A percentile compares a stretch with the other conserved stretches of the same genome.
Conservation (phyloP, 2,888 invertebrate genomes). For the Meloe dianella region DNA sequence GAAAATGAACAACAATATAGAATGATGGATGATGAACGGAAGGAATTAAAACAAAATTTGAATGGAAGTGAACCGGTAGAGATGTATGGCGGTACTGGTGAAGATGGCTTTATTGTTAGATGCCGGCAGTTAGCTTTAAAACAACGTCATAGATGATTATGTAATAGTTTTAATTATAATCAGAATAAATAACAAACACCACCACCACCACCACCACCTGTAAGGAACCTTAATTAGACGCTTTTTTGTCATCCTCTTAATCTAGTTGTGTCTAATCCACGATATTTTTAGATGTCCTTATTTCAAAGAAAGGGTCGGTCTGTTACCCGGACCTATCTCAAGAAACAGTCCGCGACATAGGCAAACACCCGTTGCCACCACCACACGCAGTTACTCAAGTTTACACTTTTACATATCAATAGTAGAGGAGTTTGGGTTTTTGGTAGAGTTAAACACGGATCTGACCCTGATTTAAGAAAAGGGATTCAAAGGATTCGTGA, state of each 20-base stretch:
- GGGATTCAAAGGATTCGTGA: slow-evolving; percentile 50
- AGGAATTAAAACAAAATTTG: slow-evolving; percentile 32
- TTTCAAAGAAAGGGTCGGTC: neutral
- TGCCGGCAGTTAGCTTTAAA: slow-evolving; percentile 47
- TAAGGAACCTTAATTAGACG: too few species aligned
- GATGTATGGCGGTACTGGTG: slow-evolving; percentile 27
- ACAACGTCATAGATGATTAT: slow-evolving; percentile 38
- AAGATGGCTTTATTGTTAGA: slow-evolving; percentile 45
- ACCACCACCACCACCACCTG: too few species aligned
- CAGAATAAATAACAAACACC: neutral
- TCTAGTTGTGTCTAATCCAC: neutral
- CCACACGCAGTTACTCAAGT: slow-evolving; percentile 45
- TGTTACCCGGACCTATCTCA: slow-evolving; percentile 19
- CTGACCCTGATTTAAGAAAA: slow-evolving; percentile 47
- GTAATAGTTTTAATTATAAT: slow-evolving; percentile 16
- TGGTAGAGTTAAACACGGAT: slow-evolving; percentile 31
- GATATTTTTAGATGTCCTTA: neutral
- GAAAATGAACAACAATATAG: slow-evolving; percentile 20
- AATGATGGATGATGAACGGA: slow-evolving; percentile 30
- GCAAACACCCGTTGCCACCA: slow-evolving; percentile 50
- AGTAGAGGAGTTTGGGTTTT: slow-evolving; percentile 40
- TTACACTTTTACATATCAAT: slow-evolving; percentile 52
- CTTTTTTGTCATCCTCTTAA: too few species aligned
- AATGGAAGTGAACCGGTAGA: slow-evolving; percentile 22
- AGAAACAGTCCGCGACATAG: slow-evolving; percentile 57